Evolutionary conservation across 1,140 invertebrate genomes (phyloP), one percentile per base, ranked within the genome.

Genomic region (Brachionus rubens): DNA sequence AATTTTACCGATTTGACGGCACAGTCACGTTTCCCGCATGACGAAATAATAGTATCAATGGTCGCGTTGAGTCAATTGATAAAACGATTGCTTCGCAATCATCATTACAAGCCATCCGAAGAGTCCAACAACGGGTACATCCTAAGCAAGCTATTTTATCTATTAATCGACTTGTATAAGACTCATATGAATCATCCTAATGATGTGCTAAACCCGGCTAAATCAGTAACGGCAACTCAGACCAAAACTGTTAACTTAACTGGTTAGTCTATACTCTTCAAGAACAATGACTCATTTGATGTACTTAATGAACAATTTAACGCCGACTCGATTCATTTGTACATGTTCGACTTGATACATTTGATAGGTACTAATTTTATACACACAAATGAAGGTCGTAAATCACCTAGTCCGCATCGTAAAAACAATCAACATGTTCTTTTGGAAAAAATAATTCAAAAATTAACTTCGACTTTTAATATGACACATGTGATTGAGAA

Each of bases 361-460:
- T 41, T 72, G 24, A 72, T 72, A 36, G 68, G 68, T 21, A 54
- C 30, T 33, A 72, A 72, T 50, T 72, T 72, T 41, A 72, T 72
- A 12, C 68, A 72, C 9, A n/a, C 50, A n/a, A 54, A 16, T 19
- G 30, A 19, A 36, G 50, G 33, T 9, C n/a, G 36, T 4, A 30
- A n/a, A 1, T 50, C 30, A 3, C 68, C 30, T 4, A 50, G 24
- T 33, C 16, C 21, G 9, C 33, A 33, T 16, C 12, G 46, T 50
- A 48, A 72, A 33, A 72, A 19, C 19, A 72, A 72, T 50, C 68
- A 72, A 24, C 68, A 50, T 5, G 36, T 72, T 24, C 30, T 72
- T n/a, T 26, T 72, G n/a, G 68, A 72, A 40, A 72, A 72, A 50
- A 72, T 72, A 21, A 54, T 72, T 10, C 68, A 72, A 72, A 72